Evolutionary conservation across 2,797 vertebrate species (phyloP).

Genomic region (Galaxias olidus): DNA sequence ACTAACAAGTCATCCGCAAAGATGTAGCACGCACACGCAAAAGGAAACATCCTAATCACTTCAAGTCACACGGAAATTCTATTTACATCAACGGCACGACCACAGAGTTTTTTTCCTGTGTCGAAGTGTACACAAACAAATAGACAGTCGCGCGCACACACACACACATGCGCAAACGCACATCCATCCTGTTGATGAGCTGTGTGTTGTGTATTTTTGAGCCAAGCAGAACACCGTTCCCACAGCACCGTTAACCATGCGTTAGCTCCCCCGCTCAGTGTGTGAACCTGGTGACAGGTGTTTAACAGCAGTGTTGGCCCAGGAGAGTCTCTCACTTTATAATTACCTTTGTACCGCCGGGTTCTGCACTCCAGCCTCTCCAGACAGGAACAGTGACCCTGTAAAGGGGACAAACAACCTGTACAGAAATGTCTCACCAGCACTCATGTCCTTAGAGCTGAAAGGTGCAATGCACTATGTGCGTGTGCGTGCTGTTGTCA

Average conservation of each 20-base stretch:
- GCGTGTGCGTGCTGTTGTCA: not conserved
- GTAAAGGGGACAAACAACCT: slow-evolving; percentile 45
- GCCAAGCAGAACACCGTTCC: slow-evolving; percentile 13
- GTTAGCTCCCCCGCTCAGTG: slow-evolving; percentile 12
- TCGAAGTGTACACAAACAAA: not conserved
- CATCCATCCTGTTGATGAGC: not conserved
- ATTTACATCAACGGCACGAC: too few relatives aligned
- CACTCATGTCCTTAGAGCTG: not conserved
- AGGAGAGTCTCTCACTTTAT: slow-evolving; percentile 47
- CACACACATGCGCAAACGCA: not conserved
- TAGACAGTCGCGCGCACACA: not conserved
- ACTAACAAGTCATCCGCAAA: too few relatives aligned
- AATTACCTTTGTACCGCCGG: slow-evolving; percentile 41
- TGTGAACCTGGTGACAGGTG: slow-evolving; percentile 19
- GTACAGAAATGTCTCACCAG: slow-evolving; percentile 45
- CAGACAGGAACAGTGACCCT: slow-evolving; percentile 38
- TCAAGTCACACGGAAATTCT: too few relatives aligned
- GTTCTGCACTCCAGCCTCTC: slow-evolving; percentile 20
- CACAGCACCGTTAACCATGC: not conserved
- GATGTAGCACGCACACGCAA: too few relatives aligned
- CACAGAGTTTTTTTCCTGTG: too few relatives aligned
- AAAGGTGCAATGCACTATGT: not conserved
- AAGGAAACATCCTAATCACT: too few relatives aligned
- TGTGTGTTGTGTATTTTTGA: slow-evolving; percentile 19
- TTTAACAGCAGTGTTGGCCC: slow-evolving; percentile 40